Conservation (phyloP, 2,113 vertebrate species). For the Lampris incognitus region DNA sequence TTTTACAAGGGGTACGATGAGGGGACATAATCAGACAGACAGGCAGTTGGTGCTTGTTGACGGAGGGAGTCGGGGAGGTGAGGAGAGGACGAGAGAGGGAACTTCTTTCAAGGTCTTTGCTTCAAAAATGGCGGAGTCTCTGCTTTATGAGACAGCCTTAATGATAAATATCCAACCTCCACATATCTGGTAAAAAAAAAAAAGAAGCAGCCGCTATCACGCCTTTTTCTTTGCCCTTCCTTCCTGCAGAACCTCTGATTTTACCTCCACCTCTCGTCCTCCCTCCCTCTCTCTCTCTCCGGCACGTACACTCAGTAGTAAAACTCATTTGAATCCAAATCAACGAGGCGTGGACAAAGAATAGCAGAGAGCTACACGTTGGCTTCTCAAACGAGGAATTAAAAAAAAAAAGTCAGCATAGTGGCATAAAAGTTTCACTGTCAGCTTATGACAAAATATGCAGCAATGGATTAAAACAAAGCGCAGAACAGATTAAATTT, state of each 20-base stretch:
- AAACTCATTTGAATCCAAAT: conserved; percentile 60
- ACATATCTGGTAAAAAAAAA: background rate
- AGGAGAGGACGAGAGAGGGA: too few species aligned
- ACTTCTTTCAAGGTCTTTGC: too few species aligned
- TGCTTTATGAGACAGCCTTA: too few species aligned
- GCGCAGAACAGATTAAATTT: background rate
- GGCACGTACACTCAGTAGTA: conserved; percentile 82
- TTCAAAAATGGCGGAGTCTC: background rate
- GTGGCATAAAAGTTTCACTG: conserved; percentile 15
- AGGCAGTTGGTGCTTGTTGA: conserved; percentile 61
- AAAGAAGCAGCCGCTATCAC: background rate
- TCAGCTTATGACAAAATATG: conserved; percentile 28
- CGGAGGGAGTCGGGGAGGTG: conserved; percentile 9
- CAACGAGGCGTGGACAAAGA: conserved; percentile 36
- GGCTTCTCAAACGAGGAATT: conserved; percentile 33
- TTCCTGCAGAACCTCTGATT: background rate
- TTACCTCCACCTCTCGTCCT: background rate
- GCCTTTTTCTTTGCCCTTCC: background rate
- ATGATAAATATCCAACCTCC: too few species aligned
- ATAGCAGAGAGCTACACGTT: conserved; percentile 47
- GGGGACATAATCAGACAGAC: conserved; percentile 57
- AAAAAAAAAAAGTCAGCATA: conserved; percentile 30
- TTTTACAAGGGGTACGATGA: conserved; percentile 37
- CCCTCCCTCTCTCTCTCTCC: conserved; percentile 31
- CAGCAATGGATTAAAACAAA: conserved; percentile 17